Percentiles rank a stretch among this genome's conserved stretches.
Evolutionary conservation across 2,797 vertebrate genomes (phyloP).

Genomic region (Sebastes cheni): DNA sequence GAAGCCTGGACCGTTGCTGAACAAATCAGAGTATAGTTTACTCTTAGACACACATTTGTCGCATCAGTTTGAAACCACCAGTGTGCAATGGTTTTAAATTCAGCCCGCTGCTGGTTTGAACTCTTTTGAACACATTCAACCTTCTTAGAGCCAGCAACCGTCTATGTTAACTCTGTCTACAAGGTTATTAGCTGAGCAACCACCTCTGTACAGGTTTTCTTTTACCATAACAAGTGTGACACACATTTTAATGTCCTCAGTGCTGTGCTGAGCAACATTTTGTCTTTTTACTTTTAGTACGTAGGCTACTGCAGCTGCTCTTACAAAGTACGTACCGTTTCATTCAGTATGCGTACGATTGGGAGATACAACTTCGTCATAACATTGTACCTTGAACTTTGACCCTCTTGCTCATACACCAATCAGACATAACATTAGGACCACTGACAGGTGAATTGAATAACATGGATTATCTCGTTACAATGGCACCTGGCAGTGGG

Average conservation of each 20-base stretch:
- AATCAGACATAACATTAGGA: rapidly evolving
- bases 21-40: neutral
- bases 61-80: neutral
- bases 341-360: no score
- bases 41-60: neutral
- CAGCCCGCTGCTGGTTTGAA: neutral
- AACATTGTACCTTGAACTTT: no score
- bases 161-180: neutral
- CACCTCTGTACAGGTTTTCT: neutral
- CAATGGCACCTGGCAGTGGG: no score
- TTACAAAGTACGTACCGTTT: no score
- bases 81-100: neutral
- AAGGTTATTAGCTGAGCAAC: neutral
- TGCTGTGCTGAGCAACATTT: neutral
- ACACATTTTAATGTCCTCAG: neutral
- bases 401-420: no score
- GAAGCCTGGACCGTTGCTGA: neutral
- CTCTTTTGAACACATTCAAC: neutral
- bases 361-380: no score
- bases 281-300: no score
- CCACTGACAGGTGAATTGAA: no score
- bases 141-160: neutral
- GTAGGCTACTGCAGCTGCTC: no score
- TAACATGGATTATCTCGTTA: no score
- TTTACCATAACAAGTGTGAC: neutral